Evolutionary conservation across 2,113 vertebrate species (phyloP), one percentile per base, ranked within the genome.

Genomic region (Leiothrix lutea): DNA sequence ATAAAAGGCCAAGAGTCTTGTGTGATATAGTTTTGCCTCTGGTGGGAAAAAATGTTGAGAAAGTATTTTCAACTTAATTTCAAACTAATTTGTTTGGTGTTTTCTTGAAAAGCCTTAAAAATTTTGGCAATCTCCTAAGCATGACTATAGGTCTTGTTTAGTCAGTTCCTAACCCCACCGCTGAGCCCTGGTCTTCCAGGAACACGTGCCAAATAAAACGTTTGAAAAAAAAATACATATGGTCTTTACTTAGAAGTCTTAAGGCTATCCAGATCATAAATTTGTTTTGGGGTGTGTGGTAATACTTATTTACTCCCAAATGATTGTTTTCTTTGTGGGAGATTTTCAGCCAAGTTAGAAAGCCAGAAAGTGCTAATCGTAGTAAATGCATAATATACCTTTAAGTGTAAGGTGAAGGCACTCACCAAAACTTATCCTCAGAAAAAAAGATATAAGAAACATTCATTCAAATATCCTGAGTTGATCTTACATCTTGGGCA

Each of bases 131-230:
- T 71, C 57, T 64, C 51, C 5, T 44, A 40, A 77, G 66, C 12
- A 3, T 29, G 29, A 65, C 58, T 82, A 71, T 0, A 8, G 60
- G 56, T 82, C 87, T 77, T 48, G 51, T 72, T 93, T 82, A 95
- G 79, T 70, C 38, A 8, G 66, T 31, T 87, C 85, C 82, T 74
- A 74, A 64, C 9, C n/a, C 51, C 77, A 88, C 74, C 62, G 0
- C 62, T 45, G 75, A 91, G 79, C 20, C 85, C 92, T 36, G 25
- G n/a, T 66, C 71, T 90, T 89, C 91, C 90, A 92, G 92, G 64
- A 95, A 64, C 73, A 83, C 35, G 33, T 67, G 92, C 96, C 95
- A 97, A 95, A 91, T 74, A 93, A 95, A 96, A 95, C 14, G 26
- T 50, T 92, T 45, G 47, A 29, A 6, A 60, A 71, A 70, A 44